Conservation (phyloP, 2,888 invertebrate species). For the Drosophila colorata region DNA sequence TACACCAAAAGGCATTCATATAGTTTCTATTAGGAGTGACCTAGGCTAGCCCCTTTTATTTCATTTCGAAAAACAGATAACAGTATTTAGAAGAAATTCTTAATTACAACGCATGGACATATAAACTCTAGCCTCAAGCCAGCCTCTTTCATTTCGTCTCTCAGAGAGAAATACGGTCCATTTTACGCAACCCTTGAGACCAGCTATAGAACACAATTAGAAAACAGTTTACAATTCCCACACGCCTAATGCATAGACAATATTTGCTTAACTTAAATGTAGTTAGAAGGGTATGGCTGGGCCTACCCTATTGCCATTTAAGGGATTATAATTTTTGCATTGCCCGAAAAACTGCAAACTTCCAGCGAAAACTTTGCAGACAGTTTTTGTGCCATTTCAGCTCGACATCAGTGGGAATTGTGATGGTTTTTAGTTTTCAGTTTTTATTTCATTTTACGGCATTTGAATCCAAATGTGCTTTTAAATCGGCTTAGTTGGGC, state of each 20-base stretch:
- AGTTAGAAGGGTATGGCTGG: slow-evolving; percentile 20
- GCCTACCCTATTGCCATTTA: slow-evolving; percentile 63
- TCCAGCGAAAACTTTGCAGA: slow-evolving; percentile 71
- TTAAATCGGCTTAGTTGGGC: slow-evolving; percentile 78
- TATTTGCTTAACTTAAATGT: slow-evolving; percentile 30
- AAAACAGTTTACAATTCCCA: slow-evolving; percentile 34
- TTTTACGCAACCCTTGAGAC: not conserved
- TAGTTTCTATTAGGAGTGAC: too few species aligned
- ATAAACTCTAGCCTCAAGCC: not conserved
- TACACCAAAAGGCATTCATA: too few species aligned
- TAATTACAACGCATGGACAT: not conserved
- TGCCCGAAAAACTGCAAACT: slow-evolving; percentile 58
- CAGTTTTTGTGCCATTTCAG: slow-evolving; percentile 71
- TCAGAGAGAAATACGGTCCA: not conserved
- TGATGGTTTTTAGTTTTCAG: slow-evolving; percentile 55
- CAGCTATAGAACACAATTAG: slow-evolving; percentile 21
- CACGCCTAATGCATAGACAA: slow-evolving; percentile 17
- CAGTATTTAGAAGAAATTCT: too few species aligned
- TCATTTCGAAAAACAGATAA: too few species aligned
- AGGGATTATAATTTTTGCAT: slow-evolving; percentile 75
- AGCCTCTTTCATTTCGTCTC: not conserved
- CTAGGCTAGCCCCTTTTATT: too few species aligned
- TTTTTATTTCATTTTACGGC: slow-evolving; percentile 68
- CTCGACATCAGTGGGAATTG: slow-evolving; percentile 35
- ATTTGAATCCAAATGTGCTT: slow-evolving; percentile 80